A percentile compares a stretch with the other conserved stretches of the same genome.
phyloP scores from a whole-genome alignment of 2,797 vertebrate species.

The Dryobates pubescens region DNA sequence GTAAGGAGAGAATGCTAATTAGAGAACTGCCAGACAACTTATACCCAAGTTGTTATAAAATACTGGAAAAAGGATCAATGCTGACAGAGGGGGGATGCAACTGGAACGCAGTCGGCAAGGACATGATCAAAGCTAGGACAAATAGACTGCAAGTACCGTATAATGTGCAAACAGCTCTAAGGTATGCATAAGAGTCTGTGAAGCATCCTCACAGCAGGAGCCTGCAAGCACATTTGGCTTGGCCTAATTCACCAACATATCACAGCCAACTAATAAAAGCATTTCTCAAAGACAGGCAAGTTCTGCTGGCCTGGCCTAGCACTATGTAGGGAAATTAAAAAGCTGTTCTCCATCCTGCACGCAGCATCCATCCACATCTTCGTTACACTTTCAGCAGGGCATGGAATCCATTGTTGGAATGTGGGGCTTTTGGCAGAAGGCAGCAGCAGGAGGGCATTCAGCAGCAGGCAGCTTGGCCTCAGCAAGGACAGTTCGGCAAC shows the following conservation, averaged over 20 bases:
- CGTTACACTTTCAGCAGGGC: not conserved
- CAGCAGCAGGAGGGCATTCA: no score
- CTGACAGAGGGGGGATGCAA: not conserved
- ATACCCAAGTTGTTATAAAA: constrained; percentile 4
- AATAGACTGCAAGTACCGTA: constrained; percentile 4
- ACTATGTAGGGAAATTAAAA: not conserved
- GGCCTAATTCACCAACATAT: constrained; percentile 25
- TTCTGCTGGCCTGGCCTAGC: constrained; percentile 20
- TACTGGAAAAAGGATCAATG: constrained; percentile 1
- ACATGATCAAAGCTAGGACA: constrained; percentile 53
- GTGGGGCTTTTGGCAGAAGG: not conserved
- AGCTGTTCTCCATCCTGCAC: not conserved
- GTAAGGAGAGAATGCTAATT: constrained; percentile 1
- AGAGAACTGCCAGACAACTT: constrained; percentile 4
- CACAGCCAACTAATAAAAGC: constrained; percentile 25
- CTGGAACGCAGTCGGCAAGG: not conserved
- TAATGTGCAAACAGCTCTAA: constrained; percentile 32
- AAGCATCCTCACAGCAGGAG: constrained; percentile 24
- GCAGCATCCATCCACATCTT: not conserved
- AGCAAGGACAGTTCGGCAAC: not conserved
- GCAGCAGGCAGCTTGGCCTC: not conserved
- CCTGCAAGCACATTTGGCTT: not conserved
- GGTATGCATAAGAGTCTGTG: not conserved
- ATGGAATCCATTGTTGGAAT: not conserved
- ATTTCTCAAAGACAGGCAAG: constrained; percentile 26